phyloP scores from a whole-genome alignment of 2,888 invertebrate species.

The Cenopis cana region DNA sequence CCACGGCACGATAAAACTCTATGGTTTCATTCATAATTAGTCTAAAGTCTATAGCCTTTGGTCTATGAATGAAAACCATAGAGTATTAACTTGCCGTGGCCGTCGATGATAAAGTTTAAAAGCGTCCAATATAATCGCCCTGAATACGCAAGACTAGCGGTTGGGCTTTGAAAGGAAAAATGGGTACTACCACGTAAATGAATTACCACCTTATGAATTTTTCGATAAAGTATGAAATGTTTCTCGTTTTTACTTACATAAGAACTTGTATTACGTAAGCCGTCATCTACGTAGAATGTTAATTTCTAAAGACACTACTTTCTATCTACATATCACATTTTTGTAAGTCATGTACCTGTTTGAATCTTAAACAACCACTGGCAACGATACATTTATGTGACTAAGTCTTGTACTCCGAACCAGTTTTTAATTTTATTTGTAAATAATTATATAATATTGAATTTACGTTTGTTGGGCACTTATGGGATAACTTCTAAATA shows the following conservation, averaged over 20 bases:
- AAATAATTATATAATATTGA: conserved; percentile 19
- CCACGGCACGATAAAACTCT: too few relatives aligned
- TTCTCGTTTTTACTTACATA: conserved; percentile 36
- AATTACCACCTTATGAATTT: conserved; percentile 45
- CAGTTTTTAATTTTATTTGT: conserved; percentile 48
- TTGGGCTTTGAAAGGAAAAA: conserved; percentile 13
- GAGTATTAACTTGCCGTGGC: too few relatives aligned
- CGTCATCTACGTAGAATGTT: conserved; percentile 18
- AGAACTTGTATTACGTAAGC: conserved; percentile 22
- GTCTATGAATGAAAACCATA: too few relatives aligned
- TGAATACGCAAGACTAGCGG: too few relatives aligned
- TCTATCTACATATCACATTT: conserved; percentile 55
- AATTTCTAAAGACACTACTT: conserved; percentile 45
- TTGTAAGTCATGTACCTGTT: conserved; percentile 52
- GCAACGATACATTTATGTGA: conserved; percentile 20
- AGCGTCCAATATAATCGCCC: too few relatives aligned
- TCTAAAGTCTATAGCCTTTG: too few relatives aligned
- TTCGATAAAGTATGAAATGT: conserved; percentile 38
- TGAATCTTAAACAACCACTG: conserved; percentile 23
- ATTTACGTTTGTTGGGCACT: conserved; percentile 40
- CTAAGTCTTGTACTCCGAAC: conserved; percentile 46
- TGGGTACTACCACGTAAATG: conserved; percentile 22
- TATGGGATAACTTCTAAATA: conserved; percentile 44
- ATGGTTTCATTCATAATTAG: too few relatives aligned
- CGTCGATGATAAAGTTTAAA: too few relatives aligned